Evolutionary conservation across 2,797 vertebrate species (phyloP), one percentile per base, ranked within the genome.

Genomic region (Spizella passerina): DNA sequence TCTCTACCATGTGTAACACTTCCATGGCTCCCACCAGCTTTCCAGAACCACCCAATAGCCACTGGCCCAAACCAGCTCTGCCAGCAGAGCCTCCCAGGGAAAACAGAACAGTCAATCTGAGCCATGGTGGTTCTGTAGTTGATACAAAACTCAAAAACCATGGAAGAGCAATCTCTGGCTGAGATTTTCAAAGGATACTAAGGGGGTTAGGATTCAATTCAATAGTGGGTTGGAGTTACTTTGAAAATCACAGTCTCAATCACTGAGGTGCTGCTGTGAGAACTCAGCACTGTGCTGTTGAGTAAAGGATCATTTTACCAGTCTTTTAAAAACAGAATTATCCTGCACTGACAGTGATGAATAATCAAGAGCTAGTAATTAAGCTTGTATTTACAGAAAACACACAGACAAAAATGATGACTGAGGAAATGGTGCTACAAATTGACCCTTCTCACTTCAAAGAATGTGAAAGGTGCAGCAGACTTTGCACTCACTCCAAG

Each of bases 361-460:
- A 94, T 69, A 94, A 76, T 52, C 27, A 90, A 52, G 59, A 84
- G 66, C 41, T 57, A 59, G 66, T 76, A 82, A 82, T 94, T 90
- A 94, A 90, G 63, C 14, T n/a, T 85, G 32, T 76, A 92, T 94
- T 90, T 95, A 93, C 41, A 84, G 70, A 80, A 94, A 95, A 95
- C 32, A 87, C 59, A 86, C 6, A 4, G 60, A 29, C 5, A 32
- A 92, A 91, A 93, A 61, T 56, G 27, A 63, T 82, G 70, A 63
- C 80, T 55, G 49, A 23, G 63, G 60, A 57, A 86, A 56, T 38
- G 26, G 50, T 65, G 44, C 29, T 82, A 63, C 2, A 7, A 43
- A 43, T 23, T 47, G 41, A 90, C 78, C 63, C 38, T 70, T 96
- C 34, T 88, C 26, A n/a, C 65, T 88, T 72, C 60, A 44, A 86